These are phyloP conservation scores for Erebia palarica DNA, from an alignment of 2,888 invertebrate genomes.

Conservation along the genomic window DNA sequence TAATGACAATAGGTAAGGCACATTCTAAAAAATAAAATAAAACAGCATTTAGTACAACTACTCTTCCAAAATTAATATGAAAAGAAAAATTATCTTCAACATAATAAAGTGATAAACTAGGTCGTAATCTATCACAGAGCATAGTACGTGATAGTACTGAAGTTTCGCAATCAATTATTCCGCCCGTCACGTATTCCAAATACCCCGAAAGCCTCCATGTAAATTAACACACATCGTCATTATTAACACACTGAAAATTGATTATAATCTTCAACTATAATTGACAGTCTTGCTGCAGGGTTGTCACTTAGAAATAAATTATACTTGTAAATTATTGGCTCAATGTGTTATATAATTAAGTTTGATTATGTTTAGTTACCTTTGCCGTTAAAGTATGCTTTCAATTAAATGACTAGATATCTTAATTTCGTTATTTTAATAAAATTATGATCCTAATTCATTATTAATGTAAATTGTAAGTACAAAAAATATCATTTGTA, in stretches of 20 bases:
- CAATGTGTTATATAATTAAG: no score
- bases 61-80: not conserved
- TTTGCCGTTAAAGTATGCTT: no score
- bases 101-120: not conserved
- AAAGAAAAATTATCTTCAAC: no score
- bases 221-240: slow-evolving; percentile 38
- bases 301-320: not conserved
- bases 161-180: slow-evolving; percentile 33
- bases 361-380: no score
- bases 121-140: slow-evolving; percentile 12
- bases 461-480: no score
- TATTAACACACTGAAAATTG: slow-evolving; percentile 39
- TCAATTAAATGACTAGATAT: no score
- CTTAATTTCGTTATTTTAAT: no score
- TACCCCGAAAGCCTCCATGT: slow-evolving; percentile 32
- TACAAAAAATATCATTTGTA: no score
- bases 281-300: slow-evolving; percentile 35
- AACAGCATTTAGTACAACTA: no score
- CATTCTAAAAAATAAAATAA: not conserved
- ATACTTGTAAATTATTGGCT: not conserved
- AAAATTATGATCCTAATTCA: no score
- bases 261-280: slow-evolving; percentile 39
- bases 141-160: slow-evolving; percentile 24
- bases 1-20: no score
- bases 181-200: slow-evolving; percentile 30